Evolutionary conservation across 2,113 vertebrate species (phyloP), one percentile per base, ranked within the genome.

Genomic region (Oceanites oceanicus): DNA sequence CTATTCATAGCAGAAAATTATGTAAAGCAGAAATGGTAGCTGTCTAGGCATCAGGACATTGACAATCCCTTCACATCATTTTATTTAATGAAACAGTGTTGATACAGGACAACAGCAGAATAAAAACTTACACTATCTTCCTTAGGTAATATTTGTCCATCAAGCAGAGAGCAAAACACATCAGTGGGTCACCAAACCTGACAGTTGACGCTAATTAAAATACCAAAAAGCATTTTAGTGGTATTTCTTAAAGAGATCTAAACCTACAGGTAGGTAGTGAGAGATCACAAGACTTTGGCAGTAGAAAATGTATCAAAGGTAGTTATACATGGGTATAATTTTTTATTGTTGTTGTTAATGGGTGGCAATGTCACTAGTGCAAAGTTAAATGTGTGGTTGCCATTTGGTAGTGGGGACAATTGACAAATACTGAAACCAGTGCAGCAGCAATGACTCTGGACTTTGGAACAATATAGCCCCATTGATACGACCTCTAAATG

Each of bases 321-420:
- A 53, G 14, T 14, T 65, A 7, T 20, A 45, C 0, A 4, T 11
- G 3, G 19, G 36, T 8, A 44, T 23, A 56, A 36, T 30, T 0
- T 23, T 7, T 44, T 29, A n/a, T n/a, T n/a, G n/a, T n/a, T n/a
- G n/a, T n/a, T 63, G 4, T 21, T 84, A 73, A 23, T 36, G 6
- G 3, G 5, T 84, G 8, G 11, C 27, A 73, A 80, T 73, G 5
- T 34, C 17, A 44, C 18, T 21, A 44, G 12, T 10, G 9, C 10
- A 47, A 83, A 86, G 5, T 67, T 84, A 72, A 72, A 32, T 32
- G 2, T 61, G 23, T 73, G 18, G 26, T 73, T 86, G 40, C 1
- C 27, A 47, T 79, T 52, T 90, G 36, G 2, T 53, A 56, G 18
- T 36, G 18, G 8, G 9, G 18, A 40, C 5, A 61, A 58, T 1